These are phyloP conservation scores for Dasyornis broadbenti DNA, from an alignment of 2,113 vertebrate species.

Conservation along the genomic window DNA sequence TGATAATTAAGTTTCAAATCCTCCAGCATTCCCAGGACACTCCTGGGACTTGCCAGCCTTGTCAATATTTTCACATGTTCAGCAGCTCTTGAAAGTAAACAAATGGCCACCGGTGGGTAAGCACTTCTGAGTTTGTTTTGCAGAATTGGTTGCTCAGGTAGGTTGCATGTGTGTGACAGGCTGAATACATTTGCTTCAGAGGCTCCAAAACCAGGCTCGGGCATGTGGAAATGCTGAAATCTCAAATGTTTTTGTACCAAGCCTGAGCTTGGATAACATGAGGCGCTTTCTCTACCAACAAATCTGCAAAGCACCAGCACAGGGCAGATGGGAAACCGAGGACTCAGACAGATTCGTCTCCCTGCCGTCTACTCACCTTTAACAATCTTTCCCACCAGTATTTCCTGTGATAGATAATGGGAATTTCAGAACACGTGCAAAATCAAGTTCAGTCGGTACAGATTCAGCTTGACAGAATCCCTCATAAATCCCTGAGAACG, in stretches of 20 bases:
- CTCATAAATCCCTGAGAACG: not conserved
- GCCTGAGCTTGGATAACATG: rapidly evolving
- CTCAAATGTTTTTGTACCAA: not conserved
- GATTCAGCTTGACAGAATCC: not conserved
- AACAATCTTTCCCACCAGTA: not conserved
- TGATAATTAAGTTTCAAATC: not conserved
- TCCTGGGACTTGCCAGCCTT: not conserved
- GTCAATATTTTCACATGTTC: slow-evolving; percentile 38
- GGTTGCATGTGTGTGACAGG: not conserved
- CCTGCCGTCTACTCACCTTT: not conserved
- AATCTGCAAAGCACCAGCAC: not conserved
- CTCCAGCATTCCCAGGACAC: not conserved
- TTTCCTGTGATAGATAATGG: not conserved
- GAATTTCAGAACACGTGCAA: not conserved
- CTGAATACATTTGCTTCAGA: not conserved
- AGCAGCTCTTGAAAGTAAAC: not conserved
- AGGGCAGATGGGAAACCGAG: not conserved
- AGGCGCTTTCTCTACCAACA: not conserved
- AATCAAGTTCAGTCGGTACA: not conserved
- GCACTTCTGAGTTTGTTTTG: not conserved
- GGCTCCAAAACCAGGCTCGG: not conserved
- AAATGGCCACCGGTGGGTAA: not conserved
- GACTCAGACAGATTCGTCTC: not conserved
- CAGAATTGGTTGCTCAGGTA: not conserved
- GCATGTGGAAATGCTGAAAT: not conserved